Conservation (phyloP, 2,888 invertebrate species). For the Heliothis peltigera region DNA sequence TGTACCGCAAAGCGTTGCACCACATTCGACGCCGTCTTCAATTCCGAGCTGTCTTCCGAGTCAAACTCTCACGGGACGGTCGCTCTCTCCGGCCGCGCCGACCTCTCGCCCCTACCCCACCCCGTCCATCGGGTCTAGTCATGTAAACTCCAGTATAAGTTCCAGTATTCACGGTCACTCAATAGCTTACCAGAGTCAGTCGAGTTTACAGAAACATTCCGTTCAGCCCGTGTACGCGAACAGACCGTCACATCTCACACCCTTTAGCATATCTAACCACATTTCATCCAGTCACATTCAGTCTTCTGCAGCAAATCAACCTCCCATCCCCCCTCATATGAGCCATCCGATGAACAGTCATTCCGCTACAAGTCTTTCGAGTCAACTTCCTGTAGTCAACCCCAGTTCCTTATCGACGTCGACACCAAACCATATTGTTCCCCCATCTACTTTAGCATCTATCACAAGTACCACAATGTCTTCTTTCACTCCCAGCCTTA, state of each 20-base stretch:
- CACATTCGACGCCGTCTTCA: conserved; percentile 76
- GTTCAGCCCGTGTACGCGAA: conserved; percentile 81
- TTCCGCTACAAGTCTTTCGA: conserved; percentile 81
- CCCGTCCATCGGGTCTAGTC: conserved; percentile 88
- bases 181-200: conserved; percentile 84
- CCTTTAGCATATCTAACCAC: conserved; percentile 83
- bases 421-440: conserved; percentile 76
- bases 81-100: conserved; percentile 79
- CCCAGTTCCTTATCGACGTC: conserved; percentile 74
- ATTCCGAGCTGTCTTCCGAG: conserved; percentile 84
- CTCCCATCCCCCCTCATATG: conserved; percentile 81
- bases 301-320: conserved; percentile 81
- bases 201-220: conserved; percentile 88
- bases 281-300: conserved; percentile 89
- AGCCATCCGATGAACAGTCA: conserved; percentile 80
- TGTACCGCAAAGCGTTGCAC: conserved; percentile 73
- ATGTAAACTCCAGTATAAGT: conserved; percentile 86
- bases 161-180: conserved; percentile 85
- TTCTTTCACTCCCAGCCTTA: conserved; percentile 78
- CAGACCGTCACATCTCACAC: conserved; percentile 83
- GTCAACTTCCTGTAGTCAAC: conserved; percentile 75
- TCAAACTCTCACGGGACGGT: conserved; percentile 79
- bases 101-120: conserved; percentile 81
- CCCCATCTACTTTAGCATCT: conserved; percentile 72
- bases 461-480: conserved; percentile 77